Evolutionary conservation across 2,888 invertebrate genomes (phyloP).

Genomic region (Hypsopygia costalis): DNA sequence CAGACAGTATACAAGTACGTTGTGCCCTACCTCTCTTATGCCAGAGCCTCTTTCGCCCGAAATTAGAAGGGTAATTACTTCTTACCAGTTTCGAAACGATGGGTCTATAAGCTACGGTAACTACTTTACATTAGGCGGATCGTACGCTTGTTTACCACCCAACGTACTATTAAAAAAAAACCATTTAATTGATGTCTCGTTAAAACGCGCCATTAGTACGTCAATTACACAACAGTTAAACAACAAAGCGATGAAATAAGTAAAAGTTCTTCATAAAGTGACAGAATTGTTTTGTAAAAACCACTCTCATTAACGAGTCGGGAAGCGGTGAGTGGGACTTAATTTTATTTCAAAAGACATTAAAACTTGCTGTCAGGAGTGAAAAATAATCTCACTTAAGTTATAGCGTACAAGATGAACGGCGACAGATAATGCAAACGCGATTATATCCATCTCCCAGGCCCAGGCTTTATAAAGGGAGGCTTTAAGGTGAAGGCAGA

Average conservation of each 20-base stretch:
- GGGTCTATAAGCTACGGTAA: too few species aligned
- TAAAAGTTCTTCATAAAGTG: constrained; percentile 9
- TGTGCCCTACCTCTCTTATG: too few species aligned
- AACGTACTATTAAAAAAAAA: too few species aligned
- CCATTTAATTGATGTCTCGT: too few species aligned
- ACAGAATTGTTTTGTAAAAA: constrained; percentile 16
- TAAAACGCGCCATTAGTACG: too few species aligned
- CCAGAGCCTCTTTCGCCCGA: too few species aligned
- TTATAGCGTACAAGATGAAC: constrained; percentile 72
- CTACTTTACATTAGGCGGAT: too few species aligned
- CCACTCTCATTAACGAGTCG: constrained; percentile 38
- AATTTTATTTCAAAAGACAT: constrained; percentile 72
- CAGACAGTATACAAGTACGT: too few species aligned
- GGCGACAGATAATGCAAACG: constrained; percentile 52
- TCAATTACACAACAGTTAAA: constrained; percentile 34
- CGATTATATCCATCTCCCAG: constrained; percentile 41
- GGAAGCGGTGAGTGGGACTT: constrained; percentile 50
- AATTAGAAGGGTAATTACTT: too few species aligned
- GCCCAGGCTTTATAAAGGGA: constrained; percentile 1
- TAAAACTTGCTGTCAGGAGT: constrained; percentile 72
- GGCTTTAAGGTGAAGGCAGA: background rate
- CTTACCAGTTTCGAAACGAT: too few species aligned
- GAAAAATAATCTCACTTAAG: constrained; percentile 73
- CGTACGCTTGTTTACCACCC: too few species aligned
- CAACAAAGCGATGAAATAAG: constrained; percentile 5